Conservation (phyloP, 2,797 vertebrate species). For the Pipistrellus pipistrellus region DNA sequence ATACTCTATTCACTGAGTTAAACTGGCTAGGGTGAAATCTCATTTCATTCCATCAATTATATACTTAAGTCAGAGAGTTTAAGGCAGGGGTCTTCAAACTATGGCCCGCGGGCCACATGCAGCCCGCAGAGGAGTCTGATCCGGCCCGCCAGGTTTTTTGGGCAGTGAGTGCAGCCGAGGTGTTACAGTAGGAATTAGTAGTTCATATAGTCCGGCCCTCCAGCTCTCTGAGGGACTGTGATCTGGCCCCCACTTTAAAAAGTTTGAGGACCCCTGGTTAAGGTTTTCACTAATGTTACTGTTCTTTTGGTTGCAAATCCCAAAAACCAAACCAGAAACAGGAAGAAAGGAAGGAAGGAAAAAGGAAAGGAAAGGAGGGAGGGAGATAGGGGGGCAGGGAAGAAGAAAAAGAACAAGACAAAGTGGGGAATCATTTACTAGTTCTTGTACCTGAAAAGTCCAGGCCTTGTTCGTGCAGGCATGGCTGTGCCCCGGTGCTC, state of each 20-base stretch:
- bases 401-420: background rate
- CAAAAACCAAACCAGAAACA: background rate
- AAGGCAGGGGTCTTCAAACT: too few relatives aligned
- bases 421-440: background rate
- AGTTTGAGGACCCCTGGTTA: too few relatives aligned
- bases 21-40: background rate
- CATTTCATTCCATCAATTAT: slow-evolving; percentile 23
- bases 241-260: too few relatives aligned
- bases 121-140: too few relatives aligned
- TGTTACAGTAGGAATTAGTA: too few relatives aligned
- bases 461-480: background rate
- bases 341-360: too few relatives aligned
- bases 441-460: background rate
- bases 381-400: background rate
- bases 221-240: too few relatives aligned
- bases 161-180: too few relatives aligned
- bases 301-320: slow-evolving; percentile 37
- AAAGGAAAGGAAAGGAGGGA: background rate
- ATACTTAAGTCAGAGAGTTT: background rate
- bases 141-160: too few relatives aligned
- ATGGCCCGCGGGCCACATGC: too few relatives aligned
- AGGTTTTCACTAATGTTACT: background rate
- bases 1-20: too few relatives aligned
- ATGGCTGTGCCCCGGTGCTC: background rate
- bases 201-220: too few relatives aligned